Base-by-base conservation (phyloP, 1,140 invertebrate species). In the Chionoecetes opilio region DNA sequence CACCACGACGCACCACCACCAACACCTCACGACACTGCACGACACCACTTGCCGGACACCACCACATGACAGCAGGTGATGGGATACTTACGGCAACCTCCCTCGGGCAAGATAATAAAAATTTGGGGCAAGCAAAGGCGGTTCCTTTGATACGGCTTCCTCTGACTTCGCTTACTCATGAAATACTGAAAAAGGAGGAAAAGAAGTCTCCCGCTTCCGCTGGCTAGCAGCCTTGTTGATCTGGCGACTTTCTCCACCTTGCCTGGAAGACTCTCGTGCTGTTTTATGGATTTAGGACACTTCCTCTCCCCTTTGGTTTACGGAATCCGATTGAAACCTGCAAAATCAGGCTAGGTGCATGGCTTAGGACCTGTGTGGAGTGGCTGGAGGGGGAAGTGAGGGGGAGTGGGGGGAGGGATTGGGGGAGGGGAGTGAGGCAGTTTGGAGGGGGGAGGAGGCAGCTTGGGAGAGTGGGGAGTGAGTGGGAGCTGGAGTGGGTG, bases 241-340 rank as follows among this genome's bases (percentile, higher is more conserved):
- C 63, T 63, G 21, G 21, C 63, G 63, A 26, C 21, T 26, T 75
- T 26, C 63, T 75, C n/a, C 63, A 53, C 63, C 63, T 75, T 26
- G 6, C 63, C n/a, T 75, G 21, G 21, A n/a, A 75, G 63, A 75
- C 63, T 75, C n/a, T 75, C 63, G 21, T 75, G n/a, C 11, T 75
- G 63, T 75, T 26, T 75, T 75, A 75, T n/a, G 21, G 21, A n/a
- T 75, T 75, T 11, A 75, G 63, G n/a, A 75, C 0, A 5, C n/a
- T 75, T 75, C 63, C 63, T n/a, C 63, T n/a, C n/a, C 63, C 63
- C n/a, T 75, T 75, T n/a, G n/a, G n/a, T n/a, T 75, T 75, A 75
- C 63, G 11, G 21, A 11, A 17, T 75, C n/a, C n/a, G 21, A 75
- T 75, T n/a, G 26, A 75, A n/a, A 75, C 63, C 63, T 75, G 63